phyloP scores from a whole-genome alignment of 2,888 invertebrate species.

The Cheilosia scutellata region DNA sequence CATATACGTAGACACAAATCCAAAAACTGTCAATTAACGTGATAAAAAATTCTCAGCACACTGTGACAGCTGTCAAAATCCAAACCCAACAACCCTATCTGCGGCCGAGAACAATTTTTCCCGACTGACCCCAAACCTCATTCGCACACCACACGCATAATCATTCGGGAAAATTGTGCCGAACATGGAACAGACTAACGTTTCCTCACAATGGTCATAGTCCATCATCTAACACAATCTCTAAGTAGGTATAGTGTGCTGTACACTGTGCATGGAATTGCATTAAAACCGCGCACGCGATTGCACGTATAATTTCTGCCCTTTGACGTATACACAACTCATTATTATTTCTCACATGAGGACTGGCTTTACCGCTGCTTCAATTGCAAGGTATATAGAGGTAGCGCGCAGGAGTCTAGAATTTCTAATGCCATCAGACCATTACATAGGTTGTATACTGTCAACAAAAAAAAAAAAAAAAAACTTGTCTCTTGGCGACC shows the following conservation, averaged over 20 bases:
- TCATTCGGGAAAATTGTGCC: constrained; percentile 35
- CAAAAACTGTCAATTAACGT: constrained; percentile 2
- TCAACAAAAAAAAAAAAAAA: constrained; percentile 43
- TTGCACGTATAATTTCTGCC: constrained; percentile 61
- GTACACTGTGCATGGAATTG: constrained; percentile 13
- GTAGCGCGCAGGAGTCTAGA: constrained; percentile 47
- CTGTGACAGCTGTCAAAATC: constrained; percentile 12
- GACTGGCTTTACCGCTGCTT: constrained; percentile 62
- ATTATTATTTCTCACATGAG: constrained; percentile 70
- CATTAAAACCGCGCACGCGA: constrained; percentile 53
- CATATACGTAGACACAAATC: not conserved
- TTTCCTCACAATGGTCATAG: constrained; percentile 30
- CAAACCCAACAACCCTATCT: not conserved
- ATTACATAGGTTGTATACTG: constrained; percentile 24
- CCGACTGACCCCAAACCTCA: constrained; percentile 32
- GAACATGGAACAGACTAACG: constrained; percentile 35
- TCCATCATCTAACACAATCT: constrained; percentile 38
- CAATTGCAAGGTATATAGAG: not conserved
- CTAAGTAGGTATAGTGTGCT: constrained; percentile 9
- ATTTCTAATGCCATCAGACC: constrained; percentile 61
- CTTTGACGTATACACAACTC: constrained; percentile 62
- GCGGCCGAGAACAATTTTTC: not conserved
- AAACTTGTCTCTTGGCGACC: constrained; percentile 50
- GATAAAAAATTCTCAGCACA: constrained; percentile 3
- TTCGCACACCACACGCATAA: constrained; percentile 31